Percentiles rank a stretch among this genome's conserved stretches.
These are phyloP conservation scores for Anguilla obscura DNA, from an alignment of 2,797 vertebrate species.

Conservation along the genomic window DNA sequence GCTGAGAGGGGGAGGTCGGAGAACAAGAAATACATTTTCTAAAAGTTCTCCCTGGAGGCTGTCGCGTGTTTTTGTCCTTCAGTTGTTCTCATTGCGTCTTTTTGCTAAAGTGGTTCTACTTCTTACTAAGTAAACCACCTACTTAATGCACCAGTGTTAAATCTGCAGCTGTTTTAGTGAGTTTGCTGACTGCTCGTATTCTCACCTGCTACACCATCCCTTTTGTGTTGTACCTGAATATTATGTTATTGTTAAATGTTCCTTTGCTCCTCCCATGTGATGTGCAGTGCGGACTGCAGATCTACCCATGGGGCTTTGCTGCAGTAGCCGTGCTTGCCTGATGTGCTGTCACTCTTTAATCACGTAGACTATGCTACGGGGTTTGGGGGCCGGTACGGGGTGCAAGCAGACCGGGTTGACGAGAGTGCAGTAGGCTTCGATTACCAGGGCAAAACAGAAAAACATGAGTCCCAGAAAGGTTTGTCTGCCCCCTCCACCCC, in stretches of 20 bases:
- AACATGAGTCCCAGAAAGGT: constrained; percentile 92
- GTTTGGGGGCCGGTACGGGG: constrained; percentile 88
- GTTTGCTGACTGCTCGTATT: background rate
- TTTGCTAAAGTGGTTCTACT: no score
- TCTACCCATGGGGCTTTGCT: constrained; percentile 29
- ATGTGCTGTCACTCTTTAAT: constrained; percentile 46
- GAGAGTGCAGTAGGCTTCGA: constrained; percentile 88
- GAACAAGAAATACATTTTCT: no score
- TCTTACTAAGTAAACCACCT: no score
- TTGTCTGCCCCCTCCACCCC: constrained; percentile 41
- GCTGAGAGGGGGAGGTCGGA: no score
- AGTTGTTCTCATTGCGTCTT: no score
- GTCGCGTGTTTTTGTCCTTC: no score
- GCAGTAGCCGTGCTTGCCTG: constrained; percentile 32
- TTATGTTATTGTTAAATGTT: background rate
- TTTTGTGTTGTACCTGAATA: background rate
- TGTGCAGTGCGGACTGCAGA: constrained; percentile 25
- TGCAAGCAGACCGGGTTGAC: constrained; percentile 82
- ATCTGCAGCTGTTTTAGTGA: background rate
- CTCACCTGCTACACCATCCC: background rate
- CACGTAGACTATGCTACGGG: constrained; percentile 85
- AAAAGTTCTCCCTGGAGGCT: no score
- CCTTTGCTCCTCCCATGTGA: constrained; percentile 16
- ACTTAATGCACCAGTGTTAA: background rate
- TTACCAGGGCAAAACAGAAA: constrained; percentile 88